These are phyloP conservation scores for Glomeris maerens DNA, from an alignment of 1,140 invertebrate genomes.

Conservation along the genomic window DNA sequence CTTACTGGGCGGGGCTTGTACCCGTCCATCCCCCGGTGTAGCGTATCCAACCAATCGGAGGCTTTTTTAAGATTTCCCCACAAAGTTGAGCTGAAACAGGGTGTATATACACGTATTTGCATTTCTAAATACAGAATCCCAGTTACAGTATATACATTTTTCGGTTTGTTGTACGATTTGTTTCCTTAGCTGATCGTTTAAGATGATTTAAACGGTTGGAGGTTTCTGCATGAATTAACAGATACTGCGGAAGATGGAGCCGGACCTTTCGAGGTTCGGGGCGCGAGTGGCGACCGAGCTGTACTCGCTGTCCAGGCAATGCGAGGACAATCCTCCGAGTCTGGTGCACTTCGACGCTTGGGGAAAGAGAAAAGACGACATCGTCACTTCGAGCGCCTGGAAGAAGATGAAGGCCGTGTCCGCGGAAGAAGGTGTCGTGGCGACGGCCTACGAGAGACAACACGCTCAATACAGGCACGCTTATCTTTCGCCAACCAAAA, in stretches of 20 bases:
- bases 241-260: slow-evolving; percentile 25
- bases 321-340: slow-evolving; percentile 37
- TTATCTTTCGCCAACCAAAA: neutral
- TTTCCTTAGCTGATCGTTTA: neutral
- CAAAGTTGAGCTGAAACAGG: slow-evolving; percentile 14
- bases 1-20: too few species aligned
- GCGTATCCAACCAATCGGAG: too few species aligned
- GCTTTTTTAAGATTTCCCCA: too few species aligned
- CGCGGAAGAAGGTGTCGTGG: slow-evolving; percentile 43
- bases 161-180: neutral
- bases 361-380: slow-evolving; percentile 38
- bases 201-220: slow-evolving; percentile 5
- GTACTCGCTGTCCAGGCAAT: slow-evolving; percentile 34
- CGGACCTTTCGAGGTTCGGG: slow-evolving; percentile 37
- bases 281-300: slow-evolving; percentile 36
- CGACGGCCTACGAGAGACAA: slow-evolving; percentile 40
- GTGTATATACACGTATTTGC: slow-evolving; percentile 8
- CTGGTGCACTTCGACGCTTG: slow-evolving; percentile 39
- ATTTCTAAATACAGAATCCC: neutral
- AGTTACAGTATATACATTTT: neutral
- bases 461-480: slow-evolving; percentile 29
- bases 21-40: too few species aligned
- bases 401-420: slow-evolving; percentile 38
- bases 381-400: slow-evolving; percentile 41
- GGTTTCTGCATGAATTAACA: slow-evolving; percentile 12